Conservation (phyloP, 2,888 invertebrate species). For the Drosophila stalkeri region DNA sequence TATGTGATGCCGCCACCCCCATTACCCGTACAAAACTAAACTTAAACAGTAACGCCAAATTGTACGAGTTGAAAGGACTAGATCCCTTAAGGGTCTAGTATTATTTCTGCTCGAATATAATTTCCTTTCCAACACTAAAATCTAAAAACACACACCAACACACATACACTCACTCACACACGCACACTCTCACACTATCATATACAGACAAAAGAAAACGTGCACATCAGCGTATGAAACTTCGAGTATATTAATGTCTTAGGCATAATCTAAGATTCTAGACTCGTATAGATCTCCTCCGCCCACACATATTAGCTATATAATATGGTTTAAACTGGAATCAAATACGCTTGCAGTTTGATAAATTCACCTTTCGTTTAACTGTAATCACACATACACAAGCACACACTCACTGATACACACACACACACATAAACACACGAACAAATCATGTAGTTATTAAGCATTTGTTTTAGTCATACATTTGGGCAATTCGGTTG, state of each 20-base stretch:
- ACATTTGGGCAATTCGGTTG: constrained; percentile 49
- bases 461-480: constrained; percentile 51
- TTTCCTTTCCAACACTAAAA: constrained; percentile 57
- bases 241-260: constrained; percentile 28
- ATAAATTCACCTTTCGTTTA: constrained; percentile 36
- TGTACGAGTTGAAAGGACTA: constrained; percentile 54
- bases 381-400: constrained; percentile 2
- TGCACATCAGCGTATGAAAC: constrained; percentile 32
- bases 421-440: background rate
- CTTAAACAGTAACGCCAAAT: constrained; percentile 71
- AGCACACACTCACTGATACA: background rate
- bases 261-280: constrained; percentile 33
- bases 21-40: constrained; percentile 84
- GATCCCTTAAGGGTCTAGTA: constrained; percentile 49
- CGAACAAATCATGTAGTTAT: constrained; percentile 38
- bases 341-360: constrained; percentile 74
- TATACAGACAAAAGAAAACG: constrained; percentile 26
- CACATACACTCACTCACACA: constrained; percentile 13
- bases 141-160: constrained; percentile 16
- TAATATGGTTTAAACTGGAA: constrained; percentile 78
- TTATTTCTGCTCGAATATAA: constrained; percentile 60
- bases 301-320: constrained; percentile 71
- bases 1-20: constrained; percentile 84
- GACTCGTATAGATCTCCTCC: constrained; percentile 74
- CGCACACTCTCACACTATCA: constrained; percentile 11